phyloP scores from a whole-genome alignment of 2,888 invertebrate species.

The Amphimallon solstitiale region DNA sequence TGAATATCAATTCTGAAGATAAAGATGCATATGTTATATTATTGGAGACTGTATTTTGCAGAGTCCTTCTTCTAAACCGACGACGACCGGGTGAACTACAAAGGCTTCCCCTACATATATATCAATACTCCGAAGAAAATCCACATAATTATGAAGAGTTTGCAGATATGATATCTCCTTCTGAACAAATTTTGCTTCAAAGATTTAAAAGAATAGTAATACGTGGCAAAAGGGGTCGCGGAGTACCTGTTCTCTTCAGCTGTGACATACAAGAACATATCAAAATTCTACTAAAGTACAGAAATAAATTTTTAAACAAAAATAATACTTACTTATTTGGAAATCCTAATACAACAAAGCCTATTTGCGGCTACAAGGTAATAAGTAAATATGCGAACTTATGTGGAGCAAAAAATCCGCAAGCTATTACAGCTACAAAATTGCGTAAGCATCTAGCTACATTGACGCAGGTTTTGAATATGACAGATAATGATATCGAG shows the following conservation, averaged over 20 bases:
- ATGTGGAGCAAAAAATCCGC: no score
- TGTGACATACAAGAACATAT: no score
- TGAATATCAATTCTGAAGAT: slow-evolving; percentile 36
- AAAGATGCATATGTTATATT: slow-evolving; percentile 40
- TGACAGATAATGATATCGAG: slow-evolving; percentile 48
- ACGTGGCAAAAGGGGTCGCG: slow-evolving; percentile 47
- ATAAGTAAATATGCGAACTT: slow-evolving; percentile 47
- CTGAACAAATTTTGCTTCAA: no score
- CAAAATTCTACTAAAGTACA: slow-evolving; percentile 38
- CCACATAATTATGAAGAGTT: slow-evolving; percentile 46
- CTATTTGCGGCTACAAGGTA: slow-evolving; percentile 47
- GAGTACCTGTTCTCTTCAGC: no score
- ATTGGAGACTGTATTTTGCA: slow-evolving; percentile 46
- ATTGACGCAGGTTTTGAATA: slow-evolving; percentile 49
- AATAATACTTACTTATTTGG: slow-evolving; percentile 36
- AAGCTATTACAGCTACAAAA: no score
- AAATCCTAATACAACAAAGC: slow-evolving; percentile 26
- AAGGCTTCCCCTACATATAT: slow-evolving; percentile 42
- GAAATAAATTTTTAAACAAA: slow-evolving; percentile 35
- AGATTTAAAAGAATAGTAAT: slow-evolving; percentile 46
- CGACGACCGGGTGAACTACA: slow-evolving; percentile 48
- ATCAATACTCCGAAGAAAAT: slow-evolving; percentile 35
- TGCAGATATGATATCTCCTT: slow-evolving; percentile 40
- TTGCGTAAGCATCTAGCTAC: slow-evolving; percentile 52
- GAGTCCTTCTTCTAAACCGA: slow-evolving; percentile 47